Conservation (phyloP, 2,113 vertebrate genomes). For the Rhinogobius similis region DNA sequence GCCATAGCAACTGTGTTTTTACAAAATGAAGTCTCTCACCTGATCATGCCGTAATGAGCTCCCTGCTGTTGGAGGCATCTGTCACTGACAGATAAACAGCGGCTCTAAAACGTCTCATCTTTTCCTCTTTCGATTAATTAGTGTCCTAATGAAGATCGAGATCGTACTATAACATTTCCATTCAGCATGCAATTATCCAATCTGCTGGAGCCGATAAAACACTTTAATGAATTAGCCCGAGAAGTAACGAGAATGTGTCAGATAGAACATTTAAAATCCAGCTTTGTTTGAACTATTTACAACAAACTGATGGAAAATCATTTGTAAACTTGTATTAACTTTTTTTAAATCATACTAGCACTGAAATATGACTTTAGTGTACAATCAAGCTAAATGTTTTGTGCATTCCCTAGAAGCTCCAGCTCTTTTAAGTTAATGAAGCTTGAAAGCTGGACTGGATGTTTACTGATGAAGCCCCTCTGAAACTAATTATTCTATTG, state of each 20-base stretch:
- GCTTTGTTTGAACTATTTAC: constrained; percentile 20
- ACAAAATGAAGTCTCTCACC: constrained; percentile 25
- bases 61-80: constrained; percentile 41
- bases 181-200: constrained; percentile 62
- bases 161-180: constrained; percentile 51
- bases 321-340: neutral
- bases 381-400: neutral
- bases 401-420: neutral
- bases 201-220: constrained; percentile 56
- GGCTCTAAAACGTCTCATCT: constrained; percentile 38
- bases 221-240: constrained; percentile 57
- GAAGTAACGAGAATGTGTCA: constrained; percentile 36
- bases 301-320: neutral
- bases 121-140: constrained; percentile 58
- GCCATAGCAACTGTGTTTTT: constrained; percentile 7
- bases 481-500: constrained; percentile 56
- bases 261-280: constrained; percentile 23
- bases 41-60: constrained; percentile 54
- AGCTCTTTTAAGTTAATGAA: constrained; percentile 41
- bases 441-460: constrained; percentile 39
- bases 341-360: neutral
- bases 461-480: constrained; percentile 43
- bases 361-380: neutral
- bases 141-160: constrained; percentile 55
- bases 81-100: constrained; percentile 55